Evolutionary conservation across 2,888 invertebrate species (phyloP), one percentile per base, ranked within the genome.

Genomic region (Epirrita christyi): DNA sequence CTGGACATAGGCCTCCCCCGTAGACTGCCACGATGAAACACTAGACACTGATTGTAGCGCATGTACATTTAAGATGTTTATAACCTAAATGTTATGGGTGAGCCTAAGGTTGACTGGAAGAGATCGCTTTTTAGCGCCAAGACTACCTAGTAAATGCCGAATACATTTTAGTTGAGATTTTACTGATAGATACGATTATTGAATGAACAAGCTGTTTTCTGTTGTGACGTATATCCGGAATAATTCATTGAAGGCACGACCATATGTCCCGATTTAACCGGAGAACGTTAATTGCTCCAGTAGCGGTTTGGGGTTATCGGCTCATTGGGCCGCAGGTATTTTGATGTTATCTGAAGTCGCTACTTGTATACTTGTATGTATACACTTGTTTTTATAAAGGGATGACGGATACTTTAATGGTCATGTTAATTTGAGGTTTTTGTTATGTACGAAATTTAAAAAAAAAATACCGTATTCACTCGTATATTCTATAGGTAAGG

Each of bases 221-320:
- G 14, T 2, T 9, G 6, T n/a, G 9, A 29, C 32, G 49, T 11
- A 29, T 49, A 7, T 40, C 42, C 40, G 43, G 11, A 47, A 52
- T 55, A 55, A 55, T 46, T 59, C 55, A 59, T 55, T 54, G 46
- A 40, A 56, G 49, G 50, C 45, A 50, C 28, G 50, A 45, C 63
- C 68, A 58, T 67, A 65, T 70, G 68, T 60, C 46, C 56, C 50
- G 62, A 59, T 62, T 66, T 63, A 61, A 64, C 57, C 47, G 37
- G 59, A 43, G 55, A 59, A 52, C 55, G 55, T 60, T 66, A 61
- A 66, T 66, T 66, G 61, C 55, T 60, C 54, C 56, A 48, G 55
- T 55, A 51, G 50, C 56, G 56, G 61, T 56, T 56, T 57, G 50
- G 54, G 61, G 61, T 57, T 61, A 56, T 56, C 61, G 48, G 50